phyloP scores from a whole-genome alignment of 2,797 vertebrate species.

The Pseudomugil gertrudae region DNA sequence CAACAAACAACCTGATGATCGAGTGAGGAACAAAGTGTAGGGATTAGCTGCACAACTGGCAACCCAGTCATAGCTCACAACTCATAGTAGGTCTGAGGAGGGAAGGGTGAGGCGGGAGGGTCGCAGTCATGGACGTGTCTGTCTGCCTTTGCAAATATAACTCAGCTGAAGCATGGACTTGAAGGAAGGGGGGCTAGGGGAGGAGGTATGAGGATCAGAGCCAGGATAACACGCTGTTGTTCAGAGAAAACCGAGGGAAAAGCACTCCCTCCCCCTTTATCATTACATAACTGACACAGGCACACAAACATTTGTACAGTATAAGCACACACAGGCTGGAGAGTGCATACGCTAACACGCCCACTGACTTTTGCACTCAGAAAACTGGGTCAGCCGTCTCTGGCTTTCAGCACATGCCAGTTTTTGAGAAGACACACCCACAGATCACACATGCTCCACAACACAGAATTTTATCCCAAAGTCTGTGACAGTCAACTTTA shows the following conservation, averaged over 20 bases:
- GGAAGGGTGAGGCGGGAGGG: neutral
- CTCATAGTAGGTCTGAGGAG: constrained; percentile 27
- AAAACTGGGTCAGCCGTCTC: constrained; percentile 71
- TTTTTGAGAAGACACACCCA: constrained; percentile 59
- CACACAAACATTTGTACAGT: constrained; percentile 46
- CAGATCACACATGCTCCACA: constrained; percentile 49
- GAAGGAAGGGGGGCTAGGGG: neutral
- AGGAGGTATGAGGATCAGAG: constrained; percentile 37
- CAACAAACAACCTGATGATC: constrained; percentile 70
- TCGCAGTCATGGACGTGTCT: constrained; percentile 28
- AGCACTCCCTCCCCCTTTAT: constrained; percentile 19
- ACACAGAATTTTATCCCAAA: constrained; percentile 49
- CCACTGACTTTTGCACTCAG: constrained; percentile 59
- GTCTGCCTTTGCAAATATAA: constrained; percentile 47
- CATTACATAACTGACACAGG: constrained; percentile 68
- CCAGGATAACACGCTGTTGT: constrained; percentile 51
- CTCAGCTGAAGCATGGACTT: constrained; percentile 20
- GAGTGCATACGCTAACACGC: constrained; percentile 46
- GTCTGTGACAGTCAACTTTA: constrained; percentile 24
- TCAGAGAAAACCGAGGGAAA: constrained; percentile 51
- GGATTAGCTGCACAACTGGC: constrained; percentile 54
- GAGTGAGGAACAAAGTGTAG: constrained; percentile 33
- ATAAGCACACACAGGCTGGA: constrained; percentile 42
- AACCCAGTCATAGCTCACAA: constrained; percentile 36
- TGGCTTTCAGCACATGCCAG: constrained; percentile 59